These are phyloP conservation scores for Atethmia centrago DNA, from an alignment of 2,888 invertebrate species.

Conservation along the genomic window DNA sequence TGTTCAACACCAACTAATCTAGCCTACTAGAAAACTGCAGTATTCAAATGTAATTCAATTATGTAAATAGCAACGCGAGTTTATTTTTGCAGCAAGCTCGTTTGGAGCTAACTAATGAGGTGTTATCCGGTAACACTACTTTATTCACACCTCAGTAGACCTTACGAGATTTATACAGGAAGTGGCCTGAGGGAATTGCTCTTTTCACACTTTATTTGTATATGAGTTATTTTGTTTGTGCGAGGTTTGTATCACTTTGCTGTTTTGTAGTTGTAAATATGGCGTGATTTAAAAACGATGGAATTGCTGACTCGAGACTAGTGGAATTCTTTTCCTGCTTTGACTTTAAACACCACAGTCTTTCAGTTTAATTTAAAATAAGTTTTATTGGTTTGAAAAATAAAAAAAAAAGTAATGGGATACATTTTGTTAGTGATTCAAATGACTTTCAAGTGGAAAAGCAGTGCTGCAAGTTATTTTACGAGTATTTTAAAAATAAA, in stretches of 20 bases:
- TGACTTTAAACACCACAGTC: not conserved
- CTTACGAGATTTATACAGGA: conserved; percentile 53
- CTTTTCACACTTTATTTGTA: conserved; percentile 37
- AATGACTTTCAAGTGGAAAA: not conserved
- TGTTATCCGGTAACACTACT: conserved; percentile 55
- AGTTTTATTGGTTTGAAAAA: not conserved
- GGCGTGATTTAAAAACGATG: not conserved
- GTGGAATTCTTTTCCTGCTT: not conserved
- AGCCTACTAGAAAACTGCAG: conserved; percentile 57
- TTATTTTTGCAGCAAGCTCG: conserved; percentile 60
- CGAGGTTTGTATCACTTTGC: not conserved
- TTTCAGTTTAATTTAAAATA: not conserved
- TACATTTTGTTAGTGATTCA: not conserved
- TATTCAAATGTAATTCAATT: conserved; percentile 67
- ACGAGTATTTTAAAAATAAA: not conserved
- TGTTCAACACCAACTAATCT: conserved; percentile 53
- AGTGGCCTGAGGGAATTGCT: conserved; percentile 39
- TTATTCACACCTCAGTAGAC: conserved; percentile 56
- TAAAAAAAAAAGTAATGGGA: not conserved
- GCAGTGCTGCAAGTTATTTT: not conserved
- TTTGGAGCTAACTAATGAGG: conserved; percentile 56
- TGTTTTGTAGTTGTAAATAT: conserved; percentile 4
- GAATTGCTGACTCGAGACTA: not conserved
- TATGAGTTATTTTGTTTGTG: conserved; percentile 39
- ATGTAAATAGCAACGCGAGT: conserved; percentile 56